phyloP scores from a whole-genome alignment of 2,797 vertebrate genomes.

The Paramormyrops hopkinsi region DNA sequence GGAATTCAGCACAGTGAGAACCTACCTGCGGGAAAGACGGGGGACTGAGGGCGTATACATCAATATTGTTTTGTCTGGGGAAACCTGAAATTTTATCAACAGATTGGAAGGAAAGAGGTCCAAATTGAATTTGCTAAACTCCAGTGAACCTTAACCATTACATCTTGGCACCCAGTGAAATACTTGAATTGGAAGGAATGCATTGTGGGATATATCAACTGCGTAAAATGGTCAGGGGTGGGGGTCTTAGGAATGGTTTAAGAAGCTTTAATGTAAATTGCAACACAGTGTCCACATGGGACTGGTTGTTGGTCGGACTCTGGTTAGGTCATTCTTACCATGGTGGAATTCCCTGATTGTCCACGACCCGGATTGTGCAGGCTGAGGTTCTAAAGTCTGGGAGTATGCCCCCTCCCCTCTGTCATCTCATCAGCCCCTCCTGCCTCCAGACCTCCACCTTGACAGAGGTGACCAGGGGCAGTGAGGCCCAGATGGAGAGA shows the following conservation, averaged over 20 bases:
- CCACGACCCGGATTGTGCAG: background rate
- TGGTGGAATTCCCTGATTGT: background rate
- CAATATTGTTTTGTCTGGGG: background rate
- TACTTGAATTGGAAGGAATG: background rate
- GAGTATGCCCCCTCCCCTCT: background rate
- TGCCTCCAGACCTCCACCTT: background rate
- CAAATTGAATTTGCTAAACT: background rate
- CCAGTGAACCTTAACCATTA: background rate
- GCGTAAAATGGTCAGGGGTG: background rate
- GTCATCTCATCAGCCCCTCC: background rate
- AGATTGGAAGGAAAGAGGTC: background rate
- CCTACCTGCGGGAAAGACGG: background rate
- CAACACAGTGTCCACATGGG: background rate
- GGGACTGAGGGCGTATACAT: background rate
- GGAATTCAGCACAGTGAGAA: background rate
- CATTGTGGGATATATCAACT: background rate
- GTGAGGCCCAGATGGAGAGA: background rate
- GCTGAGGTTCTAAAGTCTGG: background rate
- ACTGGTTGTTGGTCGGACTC: background rate
- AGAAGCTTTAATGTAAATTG: background rate
- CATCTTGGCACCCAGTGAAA: background rate
- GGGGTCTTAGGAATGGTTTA: background rate
- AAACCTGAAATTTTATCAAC: background rate
- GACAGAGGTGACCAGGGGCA: background rate
- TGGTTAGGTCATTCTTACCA: background rate